Percentiles rank a stretch among this genome's conserved stretches.
Conservation (phyloP, 2,113 vertebrate species). For the Callorhinus ursinus region DNA sequence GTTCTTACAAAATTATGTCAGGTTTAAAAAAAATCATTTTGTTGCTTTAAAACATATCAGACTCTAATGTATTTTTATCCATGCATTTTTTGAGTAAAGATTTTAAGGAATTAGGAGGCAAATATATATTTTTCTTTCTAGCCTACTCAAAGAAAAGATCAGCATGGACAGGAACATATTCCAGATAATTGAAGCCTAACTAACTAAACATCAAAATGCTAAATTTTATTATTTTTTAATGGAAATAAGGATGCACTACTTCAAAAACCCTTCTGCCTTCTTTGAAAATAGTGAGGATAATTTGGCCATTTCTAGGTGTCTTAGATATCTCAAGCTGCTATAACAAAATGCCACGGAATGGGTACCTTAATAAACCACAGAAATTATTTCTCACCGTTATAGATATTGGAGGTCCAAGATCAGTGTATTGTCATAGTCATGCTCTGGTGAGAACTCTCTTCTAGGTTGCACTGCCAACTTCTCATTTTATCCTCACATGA, state of each 20-base stretch:
- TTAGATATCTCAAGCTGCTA: not conserved
- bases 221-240: conserved; percentile 22
- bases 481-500: too few species aligned
- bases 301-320: not conserved
- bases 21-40: not conserved
- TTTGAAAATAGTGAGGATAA: not conserved
- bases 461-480: not conserved
- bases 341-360: not conserved
- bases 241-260: not conserved
- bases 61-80: not conserved
- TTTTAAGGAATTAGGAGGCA: not conserved
- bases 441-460: not conserved
- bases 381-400: not conserved
- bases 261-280: not conserved
- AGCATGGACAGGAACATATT: not conserved
- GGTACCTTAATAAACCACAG: not conserved
- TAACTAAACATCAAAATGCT: not conserved
- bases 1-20: not conserved
- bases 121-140: not conserved
- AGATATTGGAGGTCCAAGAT: not conserved
- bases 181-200: not conserved
- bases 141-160: not conserved
- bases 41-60: not conserved
- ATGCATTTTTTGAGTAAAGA: not conserved
- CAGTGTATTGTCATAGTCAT: not conserved